Conservation (phyloP, 2,113 vertebrate genomes). For the Silurus meridionalis region DNA sequence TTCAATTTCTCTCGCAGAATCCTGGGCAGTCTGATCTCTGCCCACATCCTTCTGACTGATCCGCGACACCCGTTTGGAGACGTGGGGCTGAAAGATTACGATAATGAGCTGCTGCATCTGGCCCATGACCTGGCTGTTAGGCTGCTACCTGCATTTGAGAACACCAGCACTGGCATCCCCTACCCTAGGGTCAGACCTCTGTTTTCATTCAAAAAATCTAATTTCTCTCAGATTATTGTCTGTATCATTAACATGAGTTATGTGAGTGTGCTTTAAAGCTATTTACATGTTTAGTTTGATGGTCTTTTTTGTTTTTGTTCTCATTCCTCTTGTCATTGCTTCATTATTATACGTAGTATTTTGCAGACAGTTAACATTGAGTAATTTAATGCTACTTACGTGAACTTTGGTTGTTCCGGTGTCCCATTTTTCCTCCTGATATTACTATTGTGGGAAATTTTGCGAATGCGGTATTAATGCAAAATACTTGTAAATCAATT, state of each 20-base stretch:
- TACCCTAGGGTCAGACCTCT: conserved; percentile 84
- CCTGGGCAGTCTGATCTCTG: conserved; percentile 91
- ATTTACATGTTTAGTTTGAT: not conserved
- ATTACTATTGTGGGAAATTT: not conserved
- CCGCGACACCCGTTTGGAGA: conserved; percentile 91
- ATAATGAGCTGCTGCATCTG: conserved; percentile 90
- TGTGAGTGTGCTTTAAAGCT: not conserved
- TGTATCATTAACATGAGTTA: not conserved
- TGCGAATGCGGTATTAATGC: not conserved
- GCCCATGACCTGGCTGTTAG: conserved; percentile 93
- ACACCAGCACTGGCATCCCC: conserved; percentile 96
- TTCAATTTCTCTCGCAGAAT: conserved; percentile 72
- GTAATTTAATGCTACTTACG: not conserved
- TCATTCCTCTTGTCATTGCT: not conserved
- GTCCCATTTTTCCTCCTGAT: not conserved
- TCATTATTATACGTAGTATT: not conserved
- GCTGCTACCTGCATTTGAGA: conserved; percentile 94
- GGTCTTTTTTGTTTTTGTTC: not conserved
- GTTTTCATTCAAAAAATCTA: not conserved
- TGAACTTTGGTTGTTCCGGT: not conserved
- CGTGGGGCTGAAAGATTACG: conserved; percentile 85
- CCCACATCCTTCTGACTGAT: conserved; percentile 95
- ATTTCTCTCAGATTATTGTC: not conserved
- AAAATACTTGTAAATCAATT: not conserved
- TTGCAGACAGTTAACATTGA: not conserved